Base-by-base conservation (phyloP, 2,888 invertebrate species). In the Dicycla oo region DNA sequence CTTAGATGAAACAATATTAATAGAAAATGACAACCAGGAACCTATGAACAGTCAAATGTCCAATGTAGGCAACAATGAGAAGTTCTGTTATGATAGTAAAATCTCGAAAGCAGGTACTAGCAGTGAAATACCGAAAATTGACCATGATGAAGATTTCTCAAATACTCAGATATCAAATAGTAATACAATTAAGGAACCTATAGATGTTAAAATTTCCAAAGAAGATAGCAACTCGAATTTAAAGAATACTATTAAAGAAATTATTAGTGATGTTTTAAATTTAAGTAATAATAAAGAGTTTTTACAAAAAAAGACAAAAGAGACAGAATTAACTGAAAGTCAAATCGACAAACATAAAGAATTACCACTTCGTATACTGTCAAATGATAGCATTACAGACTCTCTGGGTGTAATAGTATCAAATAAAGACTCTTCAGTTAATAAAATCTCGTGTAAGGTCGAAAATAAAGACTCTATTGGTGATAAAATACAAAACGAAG, bases 311-410 rank as follows among this genome's bases (percentile, higher is more conserved):
- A 47, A 23, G 23, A n/a, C 18, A 47, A 58, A 23, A 15, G 11
- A 26, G 3, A 23, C 23, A 13, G 38, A 69, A 61, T 57, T 78
- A 23, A 30, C 34, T 57, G 49, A 75, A 56, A n/a, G 7, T 26
- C 6, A 7, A 45, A 62, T 6, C 8, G 34, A 38, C 6, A 40
- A 38, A 67, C 43, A 58, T 57, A 61, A 56, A 47, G 80, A 79
- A 65, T 30, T 56, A 30, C 15, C 73, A 18, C 20, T 73, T 53
- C 56, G 26, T 15, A 43, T 69, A 61, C 23, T 69, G n/a, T 64
- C 64, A 18, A 81, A 30, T 65, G 40, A 81, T 34, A 45, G 45
- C 34, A 38, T 26, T 47, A 23, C 3, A 26, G 38, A 74, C 23
- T 11, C 30, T 18, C 38, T n/a, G 69, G n/a, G 1, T 51, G 18